Base-by-base conservation (phyloP, 2,888 invertebrate genomes). In the Falcaria lacertinaria region DNA sequence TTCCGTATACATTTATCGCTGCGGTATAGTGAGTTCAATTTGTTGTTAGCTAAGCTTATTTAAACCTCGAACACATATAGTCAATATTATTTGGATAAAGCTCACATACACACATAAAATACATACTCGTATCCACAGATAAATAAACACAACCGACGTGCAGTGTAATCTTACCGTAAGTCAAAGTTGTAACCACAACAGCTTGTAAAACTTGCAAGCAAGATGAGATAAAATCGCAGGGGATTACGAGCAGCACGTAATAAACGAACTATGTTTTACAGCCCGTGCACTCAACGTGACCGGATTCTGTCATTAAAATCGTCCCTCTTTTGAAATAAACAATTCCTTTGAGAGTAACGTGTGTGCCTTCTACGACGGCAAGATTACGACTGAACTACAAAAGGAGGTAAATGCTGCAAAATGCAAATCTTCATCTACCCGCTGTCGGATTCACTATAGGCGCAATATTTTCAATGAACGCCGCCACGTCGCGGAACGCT, bases 381-480 rank as follows among this genome's bases (percentile, higher is more conserved):
- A 42, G 46, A 62, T 47, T 63, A 62, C 54, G 50, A 69, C 66
- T 63, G 63, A 49, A 34, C 50, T 43, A 42, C 41, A 48, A 48
- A 42, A 43, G 46, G 19, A 40, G 42, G 28, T 28, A 19, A 14
- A 15, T 15, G 8, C 17, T 28, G 28, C 3, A 28, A 28, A 44
- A 52, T 52, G 43, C 44, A 37, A 45, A 53, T 43, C 41, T 43
- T 37, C 32, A 45, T 50, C 70, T 74, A 69, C 69, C 71, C 52
- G 15, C 46, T 33, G 42, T 47, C 35, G 40, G 43, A 48, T 57
- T 48, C 50, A 54, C 34, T 53, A 41, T 43, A 38, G 48, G 43
- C 51, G 55, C 50, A 68, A 72, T 68, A 65, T 61, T 51, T 60
- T 54, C 45, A 45, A 41, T 59, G 61, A 73, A 82, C 73, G 44